Percentiles rank a stretch among this genome's conserved stretches.
phyloP scores from a whole-genome alignment of 2,113 vertebrate genomes.

The Mobula birostris region DNA sequence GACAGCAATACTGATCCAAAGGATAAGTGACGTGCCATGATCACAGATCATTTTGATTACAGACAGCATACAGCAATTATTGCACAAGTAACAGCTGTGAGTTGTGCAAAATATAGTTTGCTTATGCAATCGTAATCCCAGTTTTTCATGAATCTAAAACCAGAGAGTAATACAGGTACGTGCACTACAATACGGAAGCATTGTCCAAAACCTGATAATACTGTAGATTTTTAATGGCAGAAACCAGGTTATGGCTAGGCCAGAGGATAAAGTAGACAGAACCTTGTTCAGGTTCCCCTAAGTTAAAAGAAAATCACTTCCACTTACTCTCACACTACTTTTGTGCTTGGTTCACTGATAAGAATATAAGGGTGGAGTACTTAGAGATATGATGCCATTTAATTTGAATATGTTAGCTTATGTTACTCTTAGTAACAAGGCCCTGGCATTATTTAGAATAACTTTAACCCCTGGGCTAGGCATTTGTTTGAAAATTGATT shows the following conservation, averaged over 20 bases:
- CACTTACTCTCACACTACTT: neutral
- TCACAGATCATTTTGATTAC: conserved; percentile 69
- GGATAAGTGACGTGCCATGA: conserved; percentile 79
- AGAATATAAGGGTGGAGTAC: neutral
- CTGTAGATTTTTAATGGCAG: conserved; percentile 51
- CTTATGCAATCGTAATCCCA: conserved; percentile 64
- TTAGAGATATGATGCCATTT: conserved; percentile 5
- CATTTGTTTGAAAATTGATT: conserved; percentile 70
- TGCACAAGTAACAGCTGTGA: conserved; percentile 69
- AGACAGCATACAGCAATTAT: conserved; percentile 75
- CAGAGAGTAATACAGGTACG: conserved; percentile 55
- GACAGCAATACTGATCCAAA: conserved; percentile 89
- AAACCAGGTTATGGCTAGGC: conserved; percentile 51
- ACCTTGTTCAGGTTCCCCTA: neutral
- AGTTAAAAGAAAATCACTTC: neutral
- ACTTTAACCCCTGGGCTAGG: conserved; percentile 67
- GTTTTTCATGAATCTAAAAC: conserved; percentile 61
- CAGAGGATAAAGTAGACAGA: conserved; percentile 55
- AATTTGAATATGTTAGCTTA: conserved; percentile 25
- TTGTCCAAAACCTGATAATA: conserved; percentile 63
- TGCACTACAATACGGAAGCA: conserved; percentile 69
- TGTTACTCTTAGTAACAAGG: conserved; percentile 4
- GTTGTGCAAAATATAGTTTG: conserved; percentile 69
- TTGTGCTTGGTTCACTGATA: conserved; percentile 35
- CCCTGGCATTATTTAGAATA: conserved; percentile 51